These are phyloP conservation scores for Holotrichia oblita DNA, from an alignment of 1,140 invertebrate species.

Conservation along the genomic window DNA sequence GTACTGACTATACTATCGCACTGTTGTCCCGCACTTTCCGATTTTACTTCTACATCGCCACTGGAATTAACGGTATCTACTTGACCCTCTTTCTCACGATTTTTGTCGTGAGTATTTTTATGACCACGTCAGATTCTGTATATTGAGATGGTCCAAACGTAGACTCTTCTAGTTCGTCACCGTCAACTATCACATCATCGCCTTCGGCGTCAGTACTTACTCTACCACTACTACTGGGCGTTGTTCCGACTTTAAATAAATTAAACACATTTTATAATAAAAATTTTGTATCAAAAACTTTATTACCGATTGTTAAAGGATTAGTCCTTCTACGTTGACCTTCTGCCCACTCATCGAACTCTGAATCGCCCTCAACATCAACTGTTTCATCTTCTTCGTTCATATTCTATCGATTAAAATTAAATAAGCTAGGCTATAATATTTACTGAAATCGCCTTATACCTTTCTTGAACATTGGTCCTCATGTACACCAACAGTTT, in stretches of 20 bases:
- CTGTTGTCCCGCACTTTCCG: conserved; percentile 54
- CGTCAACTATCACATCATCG: conserved; percentile 78
- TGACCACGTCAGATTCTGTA: conserved; percentile 69
- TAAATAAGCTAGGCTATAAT: neutral
- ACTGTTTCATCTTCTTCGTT: conserved; percentile 66
- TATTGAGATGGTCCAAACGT: conserved; percentile 76
- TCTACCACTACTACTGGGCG: conserved; percentile 51
- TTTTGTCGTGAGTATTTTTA: conserved; percentile 44
- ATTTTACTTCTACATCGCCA: conserved; percentile 59
- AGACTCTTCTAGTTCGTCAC: conserved; percentile 72
- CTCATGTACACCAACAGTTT: conserved; percentile 80
- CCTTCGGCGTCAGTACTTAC: conserved; percentile 59
- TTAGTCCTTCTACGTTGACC: conserved; percentile 51
- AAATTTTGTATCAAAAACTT: neutral
- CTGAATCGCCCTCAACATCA: conserved; percentile 64
- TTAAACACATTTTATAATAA: neutral
- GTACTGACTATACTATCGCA: conserved; percentile 63
- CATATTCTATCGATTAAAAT: conserved; percentile 43
- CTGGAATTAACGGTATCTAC: conserved; percentile 60
- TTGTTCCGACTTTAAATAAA: conserved; percentile 40
- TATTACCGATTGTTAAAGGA: conserved; percentile 13
- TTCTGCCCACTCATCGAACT: conserved; percentile 60
- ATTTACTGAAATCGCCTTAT: neutral
- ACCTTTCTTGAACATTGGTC: conserved; percentile 72
- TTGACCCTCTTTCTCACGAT: conserved; percentile 57